Percentiles rank a stretch among this genome's conserved stretches.
Conservation (phyloP, 2,888 invertebrate genomes). For the Anaspis maculata region DNA sequence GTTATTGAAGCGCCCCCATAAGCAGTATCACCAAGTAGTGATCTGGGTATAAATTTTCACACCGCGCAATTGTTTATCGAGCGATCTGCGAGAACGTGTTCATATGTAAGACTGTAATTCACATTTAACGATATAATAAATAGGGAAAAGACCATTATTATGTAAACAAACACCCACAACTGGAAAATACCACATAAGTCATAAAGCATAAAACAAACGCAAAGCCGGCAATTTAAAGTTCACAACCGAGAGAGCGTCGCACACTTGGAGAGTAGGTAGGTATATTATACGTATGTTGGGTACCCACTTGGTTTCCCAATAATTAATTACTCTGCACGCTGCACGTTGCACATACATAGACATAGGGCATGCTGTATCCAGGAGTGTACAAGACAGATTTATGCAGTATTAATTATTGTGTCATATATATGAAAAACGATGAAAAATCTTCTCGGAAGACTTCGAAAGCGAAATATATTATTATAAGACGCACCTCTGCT, state of each 20-base stretch:
- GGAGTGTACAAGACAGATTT: not conserved
- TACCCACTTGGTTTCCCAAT: not conserved
- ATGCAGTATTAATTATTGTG: not conserved
- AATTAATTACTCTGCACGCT: not conserved
- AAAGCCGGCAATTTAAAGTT: constrained; percentile 2
- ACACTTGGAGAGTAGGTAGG: too few species aligned
- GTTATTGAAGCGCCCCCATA: too few species aligned
- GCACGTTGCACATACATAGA: too few species aligned
- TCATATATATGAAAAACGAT: not conserved
- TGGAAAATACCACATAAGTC: constrained; percentile 3
- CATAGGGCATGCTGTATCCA: not conserved
- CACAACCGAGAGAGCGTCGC: constrained; percentile 1
- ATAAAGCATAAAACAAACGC: not conserved
- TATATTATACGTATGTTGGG: too few species aligned
- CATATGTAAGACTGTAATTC: too few species aligned
- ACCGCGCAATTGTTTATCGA: too few species aligned
- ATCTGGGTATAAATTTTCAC: too few species aligned
- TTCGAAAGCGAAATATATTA: too few species aligned
- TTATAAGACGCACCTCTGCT: too few species aligned
- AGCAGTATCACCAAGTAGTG: too few species aligned
- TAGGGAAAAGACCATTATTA: constrained; percentile 2
- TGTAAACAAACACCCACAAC: constrained; percentile 6
- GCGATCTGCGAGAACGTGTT: too few species aligned
- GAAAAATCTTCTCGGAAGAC: too few species aligned
- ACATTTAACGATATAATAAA: constrained; percentile 2